These are phyloP conservation scores for Halcyon chelicuti DNA, from an alignment of 2,797 vertebrate genomes.

Conservation along the genomic window DNA sequence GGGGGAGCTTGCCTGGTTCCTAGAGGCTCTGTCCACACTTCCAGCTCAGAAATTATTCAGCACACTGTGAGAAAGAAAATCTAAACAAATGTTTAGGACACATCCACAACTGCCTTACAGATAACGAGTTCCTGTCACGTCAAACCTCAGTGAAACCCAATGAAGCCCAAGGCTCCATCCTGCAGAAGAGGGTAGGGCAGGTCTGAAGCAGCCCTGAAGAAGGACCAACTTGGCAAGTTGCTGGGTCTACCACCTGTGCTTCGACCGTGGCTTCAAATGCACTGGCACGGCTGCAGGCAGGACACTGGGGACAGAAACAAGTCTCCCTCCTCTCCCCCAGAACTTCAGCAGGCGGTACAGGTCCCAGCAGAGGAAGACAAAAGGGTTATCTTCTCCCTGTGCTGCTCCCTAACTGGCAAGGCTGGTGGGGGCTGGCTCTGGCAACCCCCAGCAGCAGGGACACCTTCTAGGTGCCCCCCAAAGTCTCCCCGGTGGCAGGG, in stretches of 20 bases:
- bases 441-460: background rate
- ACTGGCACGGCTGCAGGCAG: background rate
- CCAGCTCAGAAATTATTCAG: background rate
- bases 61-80: background rate
- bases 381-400: fast-evolving
- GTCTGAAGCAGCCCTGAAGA: background rate
- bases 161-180: background rate
- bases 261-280: background rate
- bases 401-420: background rate
- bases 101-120: background rate
- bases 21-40: background rate
- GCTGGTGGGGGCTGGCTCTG: background rate
- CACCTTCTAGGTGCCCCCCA: background rate
- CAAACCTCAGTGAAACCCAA: background rate
- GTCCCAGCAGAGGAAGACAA: background rate
- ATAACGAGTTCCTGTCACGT: background rate
- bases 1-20: background rate
- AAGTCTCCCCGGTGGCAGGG: background rate
- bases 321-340: background rate
- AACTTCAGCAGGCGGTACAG: background rate
- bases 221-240: background rate
- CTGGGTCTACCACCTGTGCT: background rate
- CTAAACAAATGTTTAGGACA: background rate
- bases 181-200: background rate
- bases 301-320: background rate